These are phyloP conservation scores for Helicolenus hilgendorfi DNA, from an alignment of 2,797 vertebrate species.

Conservation along the genomic window DNA sequence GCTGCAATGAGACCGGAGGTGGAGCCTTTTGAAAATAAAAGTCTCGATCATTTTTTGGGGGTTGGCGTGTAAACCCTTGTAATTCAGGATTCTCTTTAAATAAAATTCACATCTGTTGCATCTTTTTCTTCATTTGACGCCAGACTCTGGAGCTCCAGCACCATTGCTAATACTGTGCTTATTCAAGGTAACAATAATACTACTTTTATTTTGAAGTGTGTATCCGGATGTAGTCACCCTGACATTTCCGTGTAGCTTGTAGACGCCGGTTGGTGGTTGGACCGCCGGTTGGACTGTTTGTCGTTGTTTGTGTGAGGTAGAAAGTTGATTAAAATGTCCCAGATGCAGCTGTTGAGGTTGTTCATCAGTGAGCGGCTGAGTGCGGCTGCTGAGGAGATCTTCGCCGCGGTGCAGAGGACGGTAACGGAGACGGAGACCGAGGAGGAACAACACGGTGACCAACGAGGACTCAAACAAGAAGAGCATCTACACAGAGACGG, in stretches of 20 bases:
- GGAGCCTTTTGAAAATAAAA: neutral
- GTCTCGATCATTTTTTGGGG: neutral
- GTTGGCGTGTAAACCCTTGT: neutral
- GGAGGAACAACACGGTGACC: neutral
- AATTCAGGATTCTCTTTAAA: neutral
- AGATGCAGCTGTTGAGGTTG: conserved; percentile 4
- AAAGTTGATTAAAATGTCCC: neutral
- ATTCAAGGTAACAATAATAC: neutral
- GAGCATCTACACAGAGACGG: neutral
- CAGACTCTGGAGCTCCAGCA: neutral
- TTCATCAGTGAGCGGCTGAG: conserved; percentile 22
- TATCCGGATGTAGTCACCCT: neutral
- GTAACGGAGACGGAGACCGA: neutral
- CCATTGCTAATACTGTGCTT: neutral
- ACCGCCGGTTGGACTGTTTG: too few relatives aligned
- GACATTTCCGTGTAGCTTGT: neutral
- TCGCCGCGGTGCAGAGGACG: neutral
- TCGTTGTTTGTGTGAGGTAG: neutral
- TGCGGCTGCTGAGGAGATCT: conserved; percentile 21
- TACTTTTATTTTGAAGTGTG: neutral
- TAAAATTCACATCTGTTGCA: neutral
- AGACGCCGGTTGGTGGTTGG: too few relatives aligned
- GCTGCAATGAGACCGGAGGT: neutral
- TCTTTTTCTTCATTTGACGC: neutral
- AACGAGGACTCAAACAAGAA: neutral